Evolutionary conservation across 2,797 vertebrate genomes (phyloP), one percentile per base, ranked within the genome.

Genomic region (Pipistrellus nathusii): DNA sequence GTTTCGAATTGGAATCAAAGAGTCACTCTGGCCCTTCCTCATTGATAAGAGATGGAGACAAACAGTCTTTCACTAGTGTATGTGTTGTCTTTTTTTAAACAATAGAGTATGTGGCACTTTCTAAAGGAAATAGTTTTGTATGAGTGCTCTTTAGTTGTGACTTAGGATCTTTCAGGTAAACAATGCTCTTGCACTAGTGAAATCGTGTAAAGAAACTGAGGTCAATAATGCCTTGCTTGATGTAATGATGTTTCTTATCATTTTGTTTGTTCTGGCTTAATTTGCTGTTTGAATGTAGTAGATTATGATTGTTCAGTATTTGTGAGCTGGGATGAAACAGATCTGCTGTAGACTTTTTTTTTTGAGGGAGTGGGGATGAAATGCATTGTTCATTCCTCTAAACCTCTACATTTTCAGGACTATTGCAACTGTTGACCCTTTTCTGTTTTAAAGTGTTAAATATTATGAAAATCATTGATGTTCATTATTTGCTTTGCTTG

Each of bases 21-120:
- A 99, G 84, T 99, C 99, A 8, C 99, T 99, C 95, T 99, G 99
- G 99, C 99, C 99, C 35, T 99, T 99, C 97, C 99, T 99, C 5
- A 98, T 98, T 0, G 99, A 99, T 97, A 99, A 99, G 97, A 99
- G 98, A 97, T 99, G 99, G 99, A 99, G 99, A 95, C 99, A 99
- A 97, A 99, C 99, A 0, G 99, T 99, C 86, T 99, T 99, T 97
- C 99, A 99, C 98, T 99, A 99, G 98, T 97, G 97, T 97, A 83
- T 97, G 96, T 97, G 64, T 64, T 53, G 5, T 88, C 13, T 18
- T 35, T 21, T 98, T 98, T 97, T 96, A 92, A 98, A 97, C 93
- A 64, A 91, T 97, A 97, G 93, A 94, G 93, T 98, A 95, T 97
- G 97, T 97, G 97, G 98, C 98, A 98, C 97, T 98, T 98, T 98